Evolutionary conservation across 2,797 vertebrate species (phyloP).

Genomic region (Pteropus rufus): DNA sequence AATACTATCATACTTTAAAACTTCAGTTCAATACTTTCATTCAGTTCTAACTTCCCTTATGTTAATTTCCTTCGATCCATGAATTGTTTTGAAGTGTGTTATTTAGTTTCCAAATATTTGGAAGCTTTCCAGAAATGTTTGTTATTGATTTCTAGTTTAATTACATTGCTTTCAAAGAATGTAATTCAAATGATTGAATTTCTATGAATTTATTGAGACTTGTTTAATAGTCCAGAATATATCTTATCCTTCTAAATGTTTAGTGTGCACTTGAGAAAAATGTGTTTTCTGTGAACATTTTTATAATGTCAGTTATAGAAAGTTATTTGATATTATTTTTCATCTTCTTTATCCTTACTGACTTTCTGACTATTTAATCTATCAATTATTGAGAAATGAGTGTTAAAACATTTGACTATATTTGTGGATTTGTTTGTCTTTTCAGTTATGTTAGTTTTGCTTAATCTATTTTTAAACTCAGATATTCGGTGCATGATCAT

Average conservation of each 20-base stretch:
- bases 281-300: background rate
- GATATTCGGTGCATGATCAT: background rate
- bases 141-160: background rate
- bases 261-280: background rate
- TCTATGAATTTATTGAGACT: background rate
- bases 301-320: background rate
- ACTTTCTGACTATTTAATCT: background rate
- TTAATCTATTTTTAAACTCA: background rate
- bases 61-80: background rate
- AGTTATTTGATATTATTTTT: background rate
- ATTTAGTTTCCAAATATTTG: background rate
- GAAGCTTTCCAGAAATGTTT: background rate
- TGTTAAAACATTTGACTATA: background rate
- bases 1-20: background rate
- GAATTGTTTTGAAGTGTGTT: background rate
- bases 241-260: background rate
- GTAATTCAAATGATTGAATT: background rate
- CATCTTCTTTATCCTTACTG: background rate
- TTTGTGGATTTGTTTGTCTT: background rate
- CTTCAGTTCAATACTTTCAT: background rate
- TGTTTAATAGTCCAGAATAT: background rate
- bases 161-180: background rate
- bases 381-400: background rate
- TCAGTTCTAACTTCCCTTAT: background rate
- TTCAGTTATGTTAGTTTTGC: background rate